phyloP scores from a whole-genome alignment of 2,797 vertebrate species.

The Hozukius guyotensis region DNA sequence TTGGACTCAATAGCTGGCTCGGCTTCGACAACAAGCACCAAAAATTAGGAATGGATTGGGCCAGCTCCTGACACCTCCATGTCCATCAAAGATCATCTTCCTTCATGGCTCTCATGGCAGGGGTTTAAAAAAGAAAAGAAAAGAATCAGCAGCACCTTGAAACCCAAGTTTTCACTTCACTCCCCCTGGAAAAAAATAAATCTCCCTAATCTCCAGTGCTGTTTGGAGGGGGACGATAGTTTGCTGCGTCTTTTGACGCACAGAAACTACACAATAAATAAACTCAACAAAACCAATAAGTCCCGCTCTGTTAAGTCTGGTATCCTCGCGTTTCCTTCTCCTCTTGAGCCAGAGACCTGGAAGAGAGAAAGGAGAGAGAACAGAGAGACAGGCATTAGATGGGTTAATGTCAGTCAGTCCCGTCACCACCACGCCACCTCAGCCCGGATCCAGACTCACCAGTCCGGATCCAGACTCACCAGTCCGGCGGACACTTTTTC shows the following conservation, averaged over 20 bases:
- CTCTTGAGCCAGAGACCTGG: conserved; percentile 66
- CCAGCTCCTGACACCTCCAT: conserved; percentile 74
- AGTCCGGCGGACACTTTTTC: conserved; percentile 86
- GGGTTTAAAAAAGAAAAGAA: not conserved
- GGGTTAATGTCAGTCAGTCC: conserved; percentile 90
- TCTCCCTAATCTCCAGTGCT: conserved; percentile 58
- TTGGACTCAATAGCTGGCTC: conserved; percentile 41
- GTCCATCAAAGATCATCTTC: conserved; percentile 81
- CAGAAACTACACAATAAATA: conserved; percentile 70
- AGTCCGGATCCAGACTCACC: conserved; percentile 86
- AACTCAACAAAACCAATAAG: conserved; percentile 76
- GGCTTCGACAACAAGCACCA: conserved; percentile 47
- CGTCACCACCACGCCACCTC: conserved; percentile 91
- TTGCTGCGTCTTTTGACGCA: conserved; percentile 73
- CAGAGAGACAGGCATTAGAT: conserved; percentile 86
- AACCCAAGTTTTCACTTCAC: conserved; percentile 85
- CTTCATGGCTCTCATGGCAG: conserved; percentile 68
- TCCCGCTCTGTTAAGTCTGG: conserved; percentile 75
- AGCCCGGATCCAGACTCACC: conserved; percentile 87
- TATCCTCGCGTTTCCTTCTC: conserved; percentile 63
- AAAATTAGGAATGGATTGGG: conserved; percentile 59
- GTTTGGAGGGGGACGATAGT: conserved; percentile 58
- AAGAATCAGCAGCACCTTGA: conserved; percentile 38
- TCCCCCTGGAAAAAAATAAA: conserved; percentile 66
- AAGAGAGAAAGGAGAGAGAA: conserved; percentile 62